Evolutionary conservation across 1,140 invertebrate species (phyloP), one percentile per base, ranked within the genome.

Genomic region (Pygmarrhopalites habei): DNA sequence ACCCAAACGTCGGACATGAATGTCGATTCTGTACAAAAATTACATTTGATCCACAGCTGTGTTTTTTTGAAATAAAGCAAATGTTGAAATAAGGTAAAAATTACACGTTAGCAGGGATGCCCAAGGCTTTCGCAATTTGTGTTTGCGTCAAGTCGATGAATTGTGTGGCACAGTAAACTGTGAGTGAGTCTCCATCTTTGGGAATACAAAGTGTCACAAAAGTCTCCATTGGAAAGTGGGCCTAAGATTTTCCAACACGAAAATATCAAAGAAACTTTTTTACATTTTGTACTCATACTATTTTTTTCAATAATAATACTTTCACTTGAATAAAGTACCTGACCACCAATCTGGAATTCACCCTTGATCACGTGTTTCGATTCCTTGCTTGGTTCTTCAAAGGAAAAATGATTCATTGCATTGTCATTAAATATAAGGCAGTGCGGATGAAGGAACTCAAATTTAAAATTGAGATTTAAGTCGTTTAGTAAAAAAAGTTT

Each of bases 61-160:
- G 43, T 43, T 23, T 15, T 58, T 21, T 25, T 23, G 2, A 58
- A 35, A 23, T 58, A 43, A 21, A 19, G 3, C 21, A 4, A 7
- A 10, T 12, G 25, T 26, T 4, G 26, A 17, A 55, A 55, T n/a
- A 1, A 53, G 15, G 14, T 17, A 10, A 15, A 53, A 53, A 43
- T 39, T 51, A 63, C 63, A 44, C 19, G 52, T 65, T 59, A 1
- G 14, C 17, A 1, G 46, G 74, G 19, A 80, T 64, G 10, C 69
- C 72, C 1, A 89, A 75, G 28, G 80, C 77, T n/a, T 78, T 74
- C 0, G 86, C 78, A n/a, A 89, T 78, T 0, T 79, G 74, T 23
- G 75, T 72, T 74, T 89, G 86, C 0, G 75, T 74, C 1, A 80
- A 70, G 71, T 87, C 83, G n/a, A 85, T 75, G 79, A 81, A 87